Percentiles rank a stretch among this genome's conserved stretches.
These are phyloP conservation scores for Eulimnadia texana DNA, from an alignment of 1,140 invertebrate genomes.

Conservation along the genomic window DNA sequence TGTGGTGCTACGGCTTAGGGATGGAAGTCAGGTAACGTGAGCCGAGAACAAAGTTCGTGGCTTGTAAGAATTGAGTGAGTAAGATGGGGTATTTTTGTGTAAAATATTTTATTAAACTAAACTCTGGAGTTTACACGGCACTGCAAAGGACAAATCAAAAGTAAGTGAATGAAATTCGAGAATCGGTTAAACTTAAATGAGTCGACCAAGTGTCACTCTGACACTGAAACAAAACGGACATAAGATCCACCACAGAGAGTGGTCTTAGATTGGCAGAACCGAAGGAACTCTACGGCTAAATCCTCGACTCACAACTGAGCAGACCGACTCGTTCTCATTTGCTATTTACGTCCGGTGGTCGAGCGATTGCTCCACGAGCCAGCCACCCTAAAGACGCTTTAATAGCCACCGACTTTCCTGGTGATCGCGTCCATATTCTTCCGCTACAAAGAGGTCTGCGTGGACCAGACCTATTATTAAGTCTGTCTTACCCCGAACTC, in stretches of 20 bases:
- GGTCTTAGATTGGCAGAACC: neutral
- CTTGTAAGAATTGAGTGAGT: too few relatives aligned
- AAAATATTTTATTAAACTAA: too few relatives aligned
- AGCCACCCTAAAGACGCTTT: neutral
- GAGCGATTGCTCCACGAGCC: neutral
- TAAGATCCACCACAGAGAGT: neutral
- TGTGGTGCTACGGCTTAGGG: neutral
- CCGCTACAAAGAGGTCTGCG: neutral
- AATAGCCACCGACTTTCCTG: neutral
- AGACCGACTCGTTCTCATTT: neutral
- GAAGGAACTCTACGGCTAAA: neutral
- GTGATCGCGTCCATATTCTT: neutral
- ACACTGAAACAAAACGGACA: neutral
- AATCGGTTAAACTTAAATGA: too few relatives aligned
- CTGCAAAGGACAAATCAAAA: too few relatives aligned
- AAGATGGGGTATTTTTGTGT: too few relatives aligned
- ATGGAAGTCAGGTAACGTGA: slow-evolving; percentile 12
- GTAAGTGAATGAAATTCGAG: too few relatives aligned
- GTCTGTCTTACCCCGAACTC: neutral
- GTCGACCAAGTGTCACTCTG: neutral
- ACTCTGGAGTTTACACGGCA: too few relatives aligned
- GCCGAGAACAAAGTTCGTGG: too few relatives aligned
- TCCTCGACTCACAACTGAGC: neutral
- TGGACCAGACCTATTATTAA: neutral
- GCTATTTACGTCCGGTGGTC: neutral